Conservation (phyloP, 2,797 vertebrate genomes). For the Bovichtus diacanthus region DNA sequence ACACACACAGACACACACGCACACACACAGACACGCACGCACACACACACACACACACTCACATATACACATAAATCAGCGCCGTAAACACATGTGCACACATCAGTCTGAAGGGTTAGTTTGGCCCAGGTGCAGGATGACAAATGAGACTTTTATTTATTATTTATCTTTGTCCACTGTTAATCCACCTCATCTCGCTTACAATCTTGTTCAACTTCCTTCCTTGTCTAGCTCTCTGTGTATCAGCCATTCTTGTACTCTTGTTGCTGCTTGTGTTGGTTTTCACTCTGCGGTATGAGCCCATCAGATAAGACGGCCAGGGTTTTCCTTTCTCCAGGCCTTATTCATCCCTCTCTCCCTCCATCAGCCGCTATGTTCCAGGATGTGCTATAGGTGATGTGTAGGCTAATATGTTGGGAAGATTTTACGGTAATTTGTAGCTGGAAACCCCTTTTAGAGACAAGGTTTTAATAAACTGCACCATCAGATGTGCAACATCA, state of each 20-base stretch:
- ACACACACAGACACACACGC: background rate
- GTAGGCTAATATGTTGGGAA: background rate
- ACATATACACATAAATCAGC: constrained; percentile 2
- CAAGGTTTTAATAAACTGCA: constrained; percentile 12
- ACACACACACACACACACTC: background rate
- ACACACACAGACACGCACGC: background rate
- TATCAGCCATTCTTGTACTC: background rate
- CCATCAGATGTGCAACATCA: background rate
- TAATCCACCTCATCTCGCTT: constrained; percentile 36
- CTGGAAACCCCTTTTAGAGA: constrained; percentile 5
- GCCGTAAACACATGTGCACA: background rate
- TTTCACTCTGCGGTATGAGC: constrained; percentile 36
- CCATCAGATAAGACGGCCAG: constrained; percentile 49
- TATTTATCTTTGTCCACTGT: constrained; percentile 20
- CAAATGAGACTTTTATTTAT: constrained; percentile 37
- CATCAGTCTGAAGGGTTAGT: constrained; percentile 1
- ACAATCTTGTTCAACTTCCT: constrained; percentile 18
- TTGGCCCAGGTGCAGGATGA: constrained; percentile 18
- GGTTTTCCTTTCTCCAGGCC: constrained; percentile 33
- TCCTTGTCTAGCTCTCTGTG: background rate
- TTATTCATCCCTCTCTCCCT: background rate
- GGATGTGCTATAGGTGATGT: constrained; percentile 25
- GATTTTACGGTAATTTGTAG: constrained; percentile 15
- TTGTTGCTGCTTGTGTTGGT: constrained; percentile 21
- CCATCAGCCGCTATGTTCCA: background rate